Evolutionary conservation across 2,888 invertebrate genomes (phyloP), one percentile per base, ranked within the genome.

Genomic region (Leuctra nigra): DNA sequence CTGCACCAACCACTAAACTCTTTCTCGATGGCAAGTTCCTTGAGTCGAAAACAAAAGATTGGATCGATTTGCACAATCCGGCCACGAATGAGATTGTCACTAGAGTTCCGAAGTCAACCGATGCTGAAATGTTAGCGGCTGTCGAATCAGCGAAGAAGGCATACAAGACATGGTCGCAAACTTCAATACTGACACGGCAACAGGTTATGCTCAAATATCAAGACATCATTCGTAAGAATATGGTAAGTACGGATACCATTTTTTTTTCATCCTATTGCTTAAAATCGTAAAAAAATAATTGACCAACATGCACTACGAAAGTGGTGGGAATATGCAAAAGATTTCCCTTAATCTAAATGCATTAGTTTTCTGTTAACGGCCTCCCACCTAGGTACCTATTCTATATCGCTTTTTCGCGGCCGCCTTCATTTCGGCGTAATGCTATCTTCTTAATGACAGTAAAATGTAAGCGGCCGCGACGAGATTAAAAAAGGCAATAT

Each of bases 61-160:
- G 93, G 88, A 90, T 97, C 66, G 96, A 98, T 67, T 81, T 99
- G 9, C 89, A 91, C 63, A 90, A 99, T 74, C 99, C 99, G 44
- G 94, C 94, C 3, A 94, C 93, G 46, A 93, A 94, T 76, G 82
- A 91, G 74, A 73, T 83, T 13, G 73, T 84, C 33, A 78, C 79
- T 56, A 79, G 87, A 63, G 96, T 98, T 25, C 99, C 99, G 55
- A 89, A 93, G 74, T 78, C 88, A 25, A 98, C 98, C 0, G 78
- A 81, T 66, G 79, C 77, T 6, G 98, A 98, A 76, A 89, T 99
- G 87, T 83, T 91, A 64, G 75, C 81, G 6, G 98, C 99, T 0
- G 86, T 96, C 35, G 84, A 85, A 55, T 85, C 92, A 6, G 87
- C 92, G 6, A 90, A 90, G 71, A 83, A 82, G 59, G 91, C 91